phyloP scores from a whole-genome alignment of 2,797 vertebrate genomes.

The Chaunax sp. region DNA sequence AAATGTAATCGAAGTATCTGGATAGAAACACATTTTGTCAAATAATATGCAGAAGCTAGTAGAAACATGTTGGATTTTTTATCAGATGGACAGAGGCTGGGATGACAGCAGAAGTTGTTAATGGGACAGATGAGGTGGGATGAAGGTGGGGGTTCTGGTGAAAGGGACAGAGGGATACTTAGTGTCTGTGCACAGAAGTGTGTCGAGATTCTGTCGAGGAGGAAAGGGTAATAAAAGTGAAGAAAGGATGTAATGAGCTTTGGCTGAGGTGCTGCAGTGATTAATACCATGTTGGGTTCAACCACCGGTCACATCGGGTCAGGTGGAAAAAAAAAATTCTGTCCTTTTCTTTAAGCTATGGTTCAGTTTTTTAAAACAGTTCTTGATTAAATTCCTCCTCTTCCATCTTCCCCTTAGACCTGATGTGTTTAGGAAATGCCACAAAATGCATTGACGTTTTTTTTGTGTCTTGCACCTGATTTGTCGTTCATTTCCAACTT shows the following conservation, averaged over 20 bases:
- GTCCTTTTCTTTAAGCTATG: constrained; percentile 13
- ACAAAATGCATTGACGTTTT: background rate
- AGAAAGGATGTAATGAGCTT: constrained; percentile 67
- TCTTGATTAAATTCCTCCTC: background rate
- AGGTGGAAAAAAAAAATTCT: constrained; percentile 32
- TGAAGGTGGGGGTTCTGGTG: constrained; percentile 16
- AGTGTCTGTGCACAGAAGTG: constrained; percentile 34
- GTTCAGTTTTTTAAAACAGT: constrained; percentile 4
- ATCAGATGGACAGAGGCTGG: background rate
- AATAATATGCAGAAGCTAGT: no score
- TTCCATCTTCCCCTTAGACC: background rate
- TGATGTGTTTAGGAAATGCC: background rate
- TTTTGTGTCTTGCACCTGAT: background rate
- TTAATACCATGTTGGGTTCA: constrained; percentile 69
- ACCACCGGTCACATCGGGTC: constrained; percentile 56
- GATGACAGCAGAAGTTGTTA: constrained; percentile 6
- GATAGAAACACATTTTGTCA: no score
- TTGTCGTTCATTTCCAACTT: background rate
- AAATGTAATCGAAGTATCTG: no score
- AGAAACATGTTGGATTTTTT: background rate
- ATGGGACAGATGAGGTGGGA: constrained; percentile 15
- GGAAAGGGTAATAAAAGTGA: constrained; percentile 55
- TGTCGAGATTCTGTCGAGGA: constrained; percentile 34
- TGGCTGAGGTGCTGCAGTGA: constrained; percentile 54
- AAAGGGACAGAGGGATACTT: constrained; percentile 4